Percentiles rank a stretch among this genome's conserved stretches.
These are phyloP conservation scores for Tribolium freemani DNA, from an alignment of 2,888 invertebrate genomes.

Conservation along the genomic window DNA sequence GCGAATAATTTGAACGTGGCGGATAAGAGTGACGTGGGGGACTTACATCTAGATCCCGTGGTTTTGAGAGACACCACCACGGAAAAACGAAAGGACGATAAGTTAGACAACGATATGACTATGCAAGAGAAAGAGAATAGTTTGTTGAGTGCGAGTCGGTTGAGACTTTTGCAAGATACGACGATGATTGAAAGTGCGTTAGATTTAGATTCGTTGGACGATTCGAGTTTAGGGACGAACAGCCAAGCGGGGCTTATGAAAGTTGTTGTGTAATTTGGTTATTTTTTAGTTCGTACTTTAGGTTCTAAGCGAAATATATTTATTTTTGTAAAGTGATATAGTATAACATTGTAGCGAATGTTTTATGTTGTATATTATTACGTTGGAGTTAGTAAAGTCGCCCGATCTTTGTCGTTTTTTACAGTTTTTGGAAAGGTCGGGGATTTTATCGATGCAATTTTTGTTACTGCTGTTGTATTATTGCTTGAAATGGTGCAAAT, in stretches of 20 bases:
- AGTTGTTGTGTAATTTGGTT: conserved; percentile 66
- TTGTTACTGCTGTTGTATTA: conserved; percentile 40
- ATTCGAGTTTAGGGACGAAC: conserved; percentile 77
- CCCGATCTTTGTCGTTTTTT: neutral
- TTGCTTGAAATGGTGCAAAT: conserved; percentile 39
- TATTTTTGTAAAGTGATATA: conserved; percentile 42
- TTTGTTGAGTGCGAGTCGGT: conserved; percentile 79
- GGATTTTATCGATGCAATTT: conserved; percentile 1
- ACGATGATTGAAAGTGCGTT: conserved; percentile 93
- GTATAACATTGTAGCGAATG: conserved; percentile 6
- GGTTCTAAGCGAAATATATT: conserved; percentile 32
- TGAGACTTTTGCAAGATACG: conserved; percentile 86
- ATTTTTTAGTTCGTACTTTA: conserved; percentile 40
- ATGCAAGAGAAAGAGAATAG: conserved; percentile 67
- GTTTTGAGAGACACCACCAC: conserved; percentile 60
- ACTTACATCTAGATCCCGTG: conserved; percentile 72
- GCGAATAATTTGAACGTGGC: conserved; percentile 59
- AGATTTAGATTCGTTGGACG: conserved; percentile 89
- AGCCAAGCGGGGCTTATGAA: conserved; percentile 79
- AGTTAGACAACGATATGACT: conserved; percentile 65
- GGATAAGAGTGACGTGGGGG: conserved; percentile 66
- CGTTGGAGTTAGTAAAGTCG: neutral
- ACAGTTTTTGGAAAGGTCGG: neutral
- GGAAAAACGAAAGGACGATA: conserved; percentile 43
- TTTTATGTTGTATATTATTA: conserved; percentile 15